Conservation (phyloP, 2,888 invertebrate genomes). For the Tryphoninae sp. region DNA sequence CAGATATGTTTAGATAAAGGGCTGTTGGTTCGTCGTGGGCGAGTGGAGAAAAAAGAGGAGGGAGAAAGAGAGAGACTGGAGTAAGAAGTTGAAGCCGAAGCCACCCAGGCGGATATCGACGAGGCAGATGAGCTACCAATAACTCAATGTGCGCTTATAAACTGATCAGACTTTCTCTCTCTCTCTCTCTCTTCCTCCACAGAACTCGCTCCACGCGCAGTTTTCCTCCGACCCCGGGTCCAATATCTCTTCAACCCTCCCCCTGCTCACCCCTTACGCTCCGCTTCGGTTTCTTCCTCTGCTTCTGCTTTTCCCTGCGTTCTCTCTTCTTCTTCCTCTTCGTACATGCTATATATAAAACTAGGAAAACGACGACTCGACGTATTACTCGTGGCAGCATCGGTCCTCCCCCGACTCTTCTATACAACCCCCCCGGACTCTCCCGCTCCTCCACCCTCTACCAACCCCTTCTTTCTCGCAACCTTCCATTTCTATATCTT, state of each 20-base stretch:
- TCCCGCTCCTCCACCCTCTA: background rate
- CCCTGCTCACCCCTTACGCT: conserved; percentile 41
- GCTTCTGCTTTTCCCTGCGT: conserved; percentile 5
- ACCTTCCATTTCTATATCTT: conserved; percentile 26
- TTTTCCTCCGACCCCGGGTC: conserved; percentile 69
- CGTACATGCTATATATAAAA: conserved; percentile 12
- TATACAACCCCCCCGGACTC: conserved; percentile 1
- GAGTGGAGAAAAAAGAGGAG: conserved; percentile 39
- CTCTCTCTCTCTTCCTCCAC: conserved; percentile 8
- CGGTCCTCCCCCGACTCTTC: background rate
- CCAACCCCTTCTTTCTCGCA: background rate
- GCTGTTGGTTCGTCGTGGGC: background rate
- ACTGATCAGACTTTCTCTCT: conserved; percentile 75
- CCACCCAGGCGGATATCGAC: conserved; percentile 76
- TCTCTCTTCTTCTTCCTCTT: conserved; percentile 17
- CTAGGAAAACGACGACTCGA: conserved; percentile 63
- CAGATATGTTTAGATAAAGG: conserved; percentile 22
- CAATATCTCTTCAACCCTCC: conserved; percentile 64
- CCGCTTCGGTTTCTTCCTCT: conserved; percentile 53
- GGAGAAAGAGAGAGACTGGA: conserved; percentile 43
- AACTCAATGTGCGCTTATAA: conserved; percentile 79
- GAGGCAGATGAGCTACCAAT: conserved; percentile 78
- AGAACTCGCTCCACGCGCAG: conserved; percentile 49
- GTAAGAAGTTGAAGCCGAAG: conserved; percentile 67
- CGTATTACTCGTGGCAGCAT: conserved; percentile 71